These are phyloP conservation scores for Tridacna gigas DNA, from an alignment of 2,888 invertebrate species.

Conservation along the genomic window DNA sequence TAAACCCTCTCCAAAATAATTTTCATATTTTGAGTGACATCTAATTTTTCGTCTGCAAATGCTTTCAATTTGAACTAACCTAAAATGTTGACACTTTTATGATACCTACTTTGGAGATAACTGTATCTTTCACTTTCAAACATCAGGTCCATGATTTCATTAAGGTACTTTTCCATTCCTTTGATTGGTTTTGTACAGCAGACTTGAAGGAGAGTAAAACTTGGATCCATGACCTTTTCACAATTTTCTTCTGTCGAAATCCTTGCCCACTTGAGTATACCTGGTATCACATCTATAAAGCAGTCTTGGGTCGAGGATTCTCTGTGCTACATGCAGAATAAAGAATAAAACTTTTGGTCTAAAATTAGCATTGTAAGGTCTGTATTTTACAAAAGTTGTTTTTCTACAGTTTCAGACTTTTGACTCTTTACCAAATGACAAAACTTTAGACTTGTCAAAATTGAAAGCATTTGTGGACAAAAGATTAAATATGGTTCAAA, in stretches of 20 bases:
- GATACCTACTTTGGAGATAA: constrained; percentile 16
- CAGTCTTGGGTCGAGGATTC: constrained; percentile 26
- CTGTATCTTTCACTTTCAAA: constrained; percentile 4
- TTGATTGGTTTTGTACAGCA: not conserved
- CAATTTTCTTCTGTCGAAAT: constrained; percentile 39
- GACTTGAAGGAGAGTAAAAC: constrained; percentile 18
- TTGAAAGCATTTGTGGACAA: too few species aligned
- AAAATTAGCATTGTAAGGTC: too few species aligned
- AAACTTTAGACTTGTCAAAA: too few species aligned
- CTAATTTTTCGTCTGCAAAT: too few species aligned
- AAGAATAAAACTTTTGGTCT: not conserved
- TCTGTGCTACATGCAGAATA: constrained; percentile 37
- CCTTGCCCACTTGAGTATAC: constrained; percentile 34
- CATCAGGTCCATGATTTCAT: constrained; percentile 41
- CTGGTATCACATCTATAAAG: constrained; percentile 31
- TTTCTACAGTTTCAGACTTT: too few species aligned
- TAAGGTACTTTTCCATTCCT: constrained; percentile 24
- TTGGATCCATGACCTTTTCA: constrained; percentile 16
- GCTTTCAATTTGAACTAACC: too few species aligned
- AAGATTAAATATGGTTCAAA: too few species aligned
- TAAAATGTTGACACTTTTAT: too few species aligned
- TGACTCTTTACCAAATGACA: too few species aligned
- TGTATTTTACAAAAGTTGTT: too few species aligned
- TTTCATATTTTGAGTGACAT: too few species aligned
- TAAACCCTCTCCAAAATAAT: too few species aligned